Evolutionary conservation across 2,113 vertebrate genomes (phyloP).

Genomic region (Oreochromis tanganicae): DNA sequence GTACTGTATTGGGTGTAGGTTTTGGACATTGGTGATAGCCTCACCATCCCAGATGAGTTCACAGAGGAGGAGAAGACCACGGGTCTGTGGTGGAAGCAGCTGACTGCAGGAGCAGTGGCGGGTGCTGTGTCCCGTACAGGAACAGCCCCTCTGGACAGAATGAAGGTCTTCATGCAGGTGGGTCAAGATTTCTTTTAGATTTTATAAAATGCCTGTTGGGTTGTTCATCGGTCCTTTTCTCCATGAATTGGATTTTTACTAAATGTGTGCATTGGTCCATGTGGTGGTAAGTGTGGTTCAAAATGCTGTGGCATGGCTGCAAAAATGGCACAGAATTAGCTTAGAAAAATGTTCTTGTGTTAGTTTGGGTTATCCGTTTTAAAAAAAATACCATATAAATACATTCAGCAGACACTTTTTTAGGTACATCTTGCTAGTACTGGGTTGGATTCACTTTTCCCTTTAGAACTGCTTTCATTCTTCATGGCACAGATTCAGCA

Average conservation of each 20-base stretch:
- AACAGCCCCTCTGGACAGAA: slow-evolving; percentile 91
- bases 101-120: slow-evolving; percentile 83
- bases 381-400: neutral
- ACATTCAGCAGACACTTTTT: neutral
- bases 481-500: neutral
- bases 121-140: slow-evolving; percentile 93
- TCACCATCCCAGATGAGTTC: slow-evolving; percentile 95
- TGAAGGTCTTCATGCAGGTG: slow-evolving; percentile 99
- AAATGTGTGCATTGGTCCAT: neutral
- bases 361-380: neutral
- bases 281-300: neutral
- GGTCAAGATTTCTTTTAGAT: neutral
- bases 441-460: neutral
- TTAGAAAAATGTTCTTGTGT: neutral
- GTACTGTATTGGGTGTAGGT: slow-evolving; percentile 69
- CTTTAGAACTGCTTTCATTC: neutral
- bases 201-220: neutral
- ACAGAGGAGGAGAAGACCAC: slow-evolving; percentile 92
- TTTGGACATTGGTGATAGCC: slow-evolving; percentile 94
- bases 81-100: slow-evolving; percentile 93
- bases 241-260: rapidly evolving
- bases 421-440: neutral
- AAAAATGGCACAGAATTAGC: neutral
- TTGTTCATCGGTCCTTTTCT: neutral
- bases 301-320: neutral